phyloP scores from a whole-genome alignment of 2,113 vertebrate species.

The Neotoma lepida region DNA sequence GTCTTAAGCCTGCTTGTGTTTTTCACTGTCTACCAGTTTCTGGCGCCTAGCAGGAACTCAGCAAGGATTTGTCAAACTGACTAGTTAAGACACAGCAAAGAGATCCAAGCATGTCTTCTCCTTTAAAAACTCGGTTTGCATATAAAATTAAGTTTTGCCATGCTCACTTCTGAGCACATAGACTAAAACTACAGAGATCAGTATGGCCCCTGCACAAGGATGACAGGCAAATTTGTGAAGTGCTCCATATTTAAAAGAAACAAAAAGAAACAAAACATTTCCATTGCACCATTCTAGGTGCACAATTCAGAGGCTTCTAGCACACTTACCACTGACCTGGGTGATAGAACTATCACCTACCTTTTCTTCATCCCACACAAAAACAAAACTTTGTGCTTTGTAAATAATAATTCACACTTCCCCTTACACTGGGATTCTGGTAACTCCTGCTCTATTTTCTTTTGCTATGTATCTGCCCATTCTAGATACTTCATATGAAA shows the following conservation, averaged over 20 bases:
- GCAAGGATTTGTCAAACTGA: not conserved
- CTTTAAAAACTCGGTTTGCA: not conserved
- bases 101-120: not conserved
- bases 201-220: not conserved
- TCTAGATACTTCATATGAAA: not conserved
- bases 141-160: too few species aligned
- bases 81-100: not conserved
- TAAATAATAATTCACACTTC: not conserved
- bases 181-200: not conserved
- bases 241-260: not conserved
- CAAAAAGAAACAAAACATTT: not conserved
- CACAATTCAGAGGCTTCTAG: not conserved
- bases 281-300: too few species aligned
- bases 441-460: not conserved
- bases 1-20: not conserved
- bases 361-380: not conserved
- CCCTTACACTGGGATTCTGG: not conserved
- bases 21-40: not conserved
- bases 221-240: not conserved
- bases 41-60: not conserved
- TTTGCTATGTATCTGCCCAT: not conserved
- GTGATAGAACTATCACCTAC: not conserved
- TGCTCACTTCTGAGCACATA: not conserved
- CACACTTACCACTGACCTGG: not conserved
- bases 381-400: not conserved